These are phyloP conservation scores for Plutomurus gul DNA, from an alignment of 1,140 invertebrate genomes.

Conservation along the genomic window DNA sequence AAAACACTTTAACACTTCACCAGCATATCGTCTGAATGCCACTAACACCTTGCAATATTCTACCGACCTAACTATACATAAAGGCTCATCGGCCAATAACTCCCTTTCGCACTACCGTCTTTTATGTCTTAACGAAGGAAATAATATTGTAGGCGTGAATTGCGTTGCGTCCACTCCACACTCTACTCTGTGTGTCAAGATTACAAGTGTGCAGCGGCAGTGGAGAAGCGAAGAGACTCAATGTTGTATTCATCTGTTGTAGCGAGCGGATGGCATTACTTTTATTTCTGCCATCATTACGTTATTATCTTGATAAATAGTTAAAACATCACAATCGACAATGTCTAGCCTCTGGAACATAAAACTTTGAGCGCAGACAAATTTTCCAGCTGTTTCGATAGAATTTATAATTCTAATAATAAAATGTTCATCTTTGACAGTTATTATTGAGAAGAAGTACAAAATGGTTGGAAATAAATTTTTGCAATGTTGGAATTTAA, in stretches of 20 bases:
- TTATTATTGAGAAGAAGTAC: no score
- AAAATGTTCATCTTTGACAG: not conserved
- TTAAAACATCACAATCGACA: not conserved
- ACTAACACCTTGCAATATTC: not conserved
- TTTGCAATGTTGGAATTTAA: not conserved
- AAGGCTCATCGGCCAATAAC: constrained; percentile 4
- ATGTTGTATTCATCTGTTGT: no score
- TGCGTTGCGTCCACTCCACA: no score
- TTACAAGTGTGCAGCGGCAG: no score
- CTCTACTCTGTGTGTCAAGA: no score
- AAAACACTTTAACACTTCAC: constrained; percentile 13
- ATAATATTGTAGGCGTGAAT: no score
- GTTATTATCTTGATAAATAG: constrained; percentile 11
- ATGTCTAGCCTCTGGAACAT: not conserved
- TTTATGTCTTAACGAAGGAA: constrained; percentile 11
- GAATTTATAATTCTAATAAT: not conserved
- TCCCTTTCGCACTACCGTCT: constrained; percentile 17
- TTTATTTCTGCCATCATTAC: constrained; percentile 21
- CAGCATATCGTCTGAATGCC: constrained; percentile 14
- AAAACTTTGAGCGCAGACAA: not conserved
- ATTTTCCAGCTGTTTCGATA: not conserved
- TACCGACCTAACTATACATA: not conserved
- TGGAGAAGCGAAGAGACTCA: no score
- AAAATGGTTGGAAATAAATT: not conserved
- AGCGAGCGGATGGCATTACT: constrained; percentile 15